phyloP scores from a whole-genome alignment of 2,797 vertebrate species.

The Cuculus canorus region DNA sequence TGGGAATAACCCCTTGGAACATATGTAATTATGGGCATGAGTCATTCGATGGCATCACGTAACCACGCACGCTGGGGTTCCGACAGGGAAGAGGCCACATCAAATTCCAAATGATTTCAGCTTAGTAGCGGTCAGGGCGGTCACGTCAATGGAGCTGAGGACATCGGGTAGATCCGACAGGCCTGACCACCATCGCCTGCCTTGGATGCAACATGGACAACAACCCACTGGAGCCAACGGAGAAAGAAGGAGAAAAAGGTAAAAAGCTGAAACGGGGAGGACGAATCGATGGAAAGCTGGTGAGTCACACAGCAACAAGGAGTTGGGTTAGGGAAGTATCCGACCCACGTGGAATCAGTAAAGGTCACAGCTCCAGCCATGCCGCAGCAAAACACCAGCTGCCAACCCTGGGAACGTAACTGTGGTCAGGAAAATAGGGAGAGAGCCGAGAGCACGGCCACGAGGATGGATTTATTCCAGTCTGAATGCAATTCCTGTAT shows the following conservation, averaged over 20 bases:
- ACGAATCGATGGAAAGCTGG: background rate
- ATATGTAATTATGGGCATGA: conserved; percentile 64
- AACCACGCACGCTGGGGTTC: conserved; percentile 4
- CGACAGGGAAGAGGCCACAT: conserved; percentile 31
- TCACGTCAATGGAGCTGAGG: background rate
- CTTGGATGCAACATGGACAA: background rate
- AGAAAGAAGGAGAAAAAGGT: conserved; percentile 23
- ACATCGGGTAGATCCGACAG: fast-evolving
- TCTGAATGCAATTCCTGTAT: background rate
- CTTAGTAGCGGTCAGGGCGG: background rate
- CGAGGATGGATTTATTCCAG: background rate
- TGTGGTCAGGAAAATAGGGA: background rate
- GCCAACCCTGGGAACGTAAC: background rate
- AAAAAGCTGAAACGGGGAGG: background rate
- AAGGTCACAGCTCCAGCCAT: background rate
- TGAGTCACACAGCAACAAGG: background rate
- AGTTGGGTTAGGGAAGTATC: background rate
- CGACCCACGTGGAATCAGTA: background rate
- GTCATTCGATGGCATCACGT: conserved; percentile 40
- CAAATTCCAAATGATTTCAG: background rate
- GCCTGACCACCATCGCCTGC: background rate
- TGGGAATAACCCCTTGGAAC: conserved; percentile 62
- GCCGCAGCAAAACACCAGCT: background rate
- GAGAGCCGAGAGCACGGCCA: background rate
- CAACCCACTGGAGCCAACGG: background rate